These are phyloP conservation scores for Dione juno DNA, from an alignment of 2,888 invertebrate species.

Conservation along the genomic window DNA sequence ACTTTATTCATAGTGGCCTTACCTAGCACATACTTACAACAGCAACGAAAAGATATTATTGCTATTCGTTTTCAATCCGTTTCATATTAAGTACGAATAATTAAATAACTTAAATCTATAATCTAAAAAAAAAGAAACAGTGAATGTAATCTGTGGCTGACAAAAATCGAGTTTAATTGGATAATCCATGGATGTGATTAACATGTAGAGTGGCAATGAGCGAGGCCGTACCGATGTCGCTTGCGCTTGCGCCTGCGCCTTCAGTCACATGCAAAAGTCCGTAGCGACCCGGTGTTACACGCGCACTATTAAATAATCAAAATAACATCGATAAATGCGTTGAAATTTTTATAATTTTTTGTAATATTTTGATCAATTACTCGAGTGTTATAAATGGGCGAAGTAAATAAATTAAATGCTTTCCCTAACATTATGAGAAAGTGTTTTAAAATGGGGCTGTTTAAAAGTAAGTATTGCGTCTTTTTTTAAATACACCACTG, in stretches of 20 bases:
- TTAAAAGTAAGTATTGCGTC: constrained; percentile 70
- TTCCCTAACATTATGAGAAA: constrained; percentile 75
- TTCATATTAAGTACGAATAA: too few species aligned
- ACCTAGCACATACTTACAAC: too few species aligned
- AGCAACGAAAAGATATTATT: too few species aligned
- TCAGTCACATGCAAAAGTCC: constrained; percentile 67
- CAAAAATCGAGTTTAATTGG: constrained; percentile 30
- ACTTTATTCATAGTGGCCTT: too few species aligned
- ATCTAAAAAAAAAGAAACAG: too few species aligned
- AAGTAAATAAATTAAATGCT: constrained; percentile 61
- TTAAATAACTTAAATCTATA: too few species aligned
- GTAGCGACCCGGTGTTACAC: constrained; percentile 67
- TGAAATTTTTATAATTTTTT: constrained; percentile 27
- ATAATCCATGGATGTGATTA: constrained; percentile 51
- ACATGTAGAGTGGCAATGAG: constrained; percentile 71
- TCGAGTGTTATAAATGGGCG: constrained; percentile 56
- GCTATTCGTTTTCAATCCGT: too few species aligned
- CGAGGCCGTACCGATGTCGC: constrained; percentile 52
- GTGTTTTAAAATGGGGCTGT: constrained; percentile 80
- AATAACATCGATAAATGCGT: constrained; percentile 40
- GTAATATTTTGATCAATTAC: constrained; percentile 1
- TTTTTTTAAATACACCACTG: background rate
- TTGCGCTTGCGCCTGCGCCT: constrained; percentile 52
- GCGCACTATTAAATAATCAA: constrained; percentile 45
- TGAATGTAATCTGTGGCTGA: background rate